Conservation (phyloP, 2,888 invertebrate species). For the Catotricha subobsoleta region DNA sequence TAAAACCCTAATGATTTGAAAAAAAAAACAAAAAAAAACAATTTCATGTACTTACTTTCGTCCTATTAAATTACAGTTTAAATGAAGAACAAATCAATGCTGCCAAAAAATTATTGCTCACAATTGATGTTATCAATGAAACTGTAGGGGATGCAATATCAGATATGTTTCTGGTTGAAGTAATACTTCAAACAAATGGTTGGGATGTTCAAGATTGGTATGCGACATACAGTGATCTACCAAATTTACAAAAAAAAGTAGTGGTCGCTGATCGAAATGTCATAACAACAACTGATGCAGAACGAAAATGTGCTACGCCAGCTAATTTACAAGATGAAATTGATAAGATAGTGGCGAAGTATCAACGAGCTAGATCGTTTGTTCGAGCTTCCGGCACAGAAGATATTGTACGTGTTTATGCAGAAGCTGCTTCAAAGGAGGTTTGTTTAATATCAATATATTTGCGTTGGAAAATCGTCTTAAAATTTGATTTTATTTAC, state of each 20-base stretch:
- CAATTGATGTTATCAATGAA: constrained; percentile 81
- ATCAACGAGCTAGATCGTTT: constrained; percentile 63
- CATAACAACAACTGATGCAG: constrained; percentile 76
- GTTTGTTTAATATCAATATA: constrained; percentile 23
- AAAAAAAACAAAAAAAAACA: constrained; percentile 1
- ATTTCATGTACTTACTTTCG: neutral
- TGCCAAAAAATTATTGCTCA: constrained; percentile 42
- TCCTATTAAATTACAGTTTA: constrained; percentile 10
- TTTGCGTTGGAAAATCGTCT: neutral
- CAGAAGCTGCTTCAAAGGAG: constrained; percentile 67
- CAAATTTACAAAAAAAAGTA: constrained; percentile 76
- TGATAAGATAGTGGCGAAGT: constrained; percentile 47
- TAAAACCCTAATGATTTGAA: neutral
- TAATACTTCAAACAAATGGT: constrained; percentile 63
- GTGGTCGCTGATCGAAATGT: constrained; percentile 70
- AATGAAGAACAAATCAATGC: constrained; percentile 31
- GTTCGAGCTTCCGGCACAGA: constrained; percentile 96
- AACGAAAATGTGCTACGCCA: constrained; percentile 63
- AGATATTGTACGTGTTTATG: constrained; percentile 88
- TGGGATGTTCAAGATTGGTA: constrained; percentile 71
- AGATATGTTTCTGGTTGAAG: constrained; percentile 86
- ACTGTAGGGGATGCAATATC: constrained; percentile 95
- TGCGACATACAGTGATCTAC: constrained; percentile 63
- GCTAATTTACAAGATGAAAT: constrained; percentile 67
- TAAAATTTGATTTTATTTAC: neutral